A percentile compares a stretch with the other conserved stretches of the same genome.
Evolutionary conservation across 2,797 vertebrate species (phyloP).

Genomic region (Melanotaenia maccullochi): DNA sequence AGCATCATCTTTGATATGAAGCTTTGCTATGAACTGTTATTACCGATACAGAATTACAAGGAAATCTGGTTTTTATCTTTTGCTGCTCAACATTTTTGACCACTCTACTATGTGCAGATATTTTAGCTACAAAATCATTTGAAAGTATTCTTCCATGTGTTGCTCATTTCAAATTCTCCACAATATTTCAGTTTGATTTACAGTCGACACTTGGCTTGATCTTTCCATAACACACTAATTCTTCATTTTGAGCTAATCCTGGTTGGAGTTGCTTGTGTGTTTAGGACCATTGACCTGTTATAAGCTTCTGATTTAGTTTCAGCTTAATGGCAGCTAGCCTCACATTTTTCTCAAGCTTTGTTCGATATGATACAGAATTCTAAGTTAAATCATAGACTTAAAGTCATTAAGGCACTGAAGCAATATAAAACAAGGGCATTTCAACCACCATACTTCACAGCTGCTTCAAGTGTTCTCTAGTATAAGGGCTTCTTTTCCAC

Average conservation of each 20-base stretch:
- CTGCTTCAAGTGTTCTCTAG: neutral
- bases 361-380: neutral
- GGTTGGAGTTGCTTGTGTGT: neutral
- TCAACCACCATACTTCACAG: neutral
- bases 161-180: neutral
- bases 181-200: neutral
- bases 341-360: neutral
- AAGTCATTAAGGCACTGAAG: neutral
- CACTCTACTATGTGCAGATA: neutral
- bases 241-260: neutral
- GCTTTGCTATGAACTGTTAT: neutral
- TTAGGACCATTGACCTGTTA: neutral
- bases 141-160: neutral
- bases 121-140: neutral
- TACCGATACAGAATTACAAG: neutral
- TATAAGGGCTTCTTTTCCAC: neutral
- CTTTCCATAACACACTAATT: neutral
- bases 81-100: neutral
- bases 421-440: neutral
- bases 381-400: neutral
- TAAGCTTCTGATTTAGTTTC: neutral
- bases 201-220: neutral
- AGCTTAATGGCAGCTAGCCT: neutral
- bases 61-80: neutral
- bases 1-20: neutral